Evolutionary conservation across 2,888 invertebrate species (phyloP).

Genomic region (Hemithea aestivaria): DNA sequence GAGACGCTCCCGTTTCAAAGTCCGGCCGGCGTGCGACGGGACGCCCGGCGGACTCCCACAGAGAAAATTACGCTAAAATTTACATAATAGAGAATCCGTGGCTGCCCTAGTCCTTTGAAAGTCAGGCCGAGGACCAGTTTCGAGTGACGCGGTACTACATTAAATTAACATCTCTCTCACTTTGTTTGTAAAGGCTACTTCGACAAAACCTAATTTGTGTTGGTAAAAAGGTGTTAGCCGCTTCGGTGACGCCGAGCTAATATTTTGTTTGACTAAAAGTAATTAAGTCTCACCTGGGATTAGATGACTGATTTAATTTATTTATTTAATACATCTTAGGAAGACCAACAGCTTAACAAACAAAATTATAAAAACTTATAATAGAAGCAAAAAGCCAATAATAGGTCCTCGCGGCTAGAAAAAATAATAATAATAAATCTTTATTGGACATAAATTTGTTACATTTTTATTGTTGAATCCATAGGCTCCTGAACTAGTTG

Average conservation of each 20-base stretch:
- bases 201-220: constrained; percentile 57
- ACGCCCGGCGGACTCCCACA: constrained; percentile 42
- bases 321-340: too few relatives aligned
- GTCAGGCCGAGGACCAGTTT: constrained; percentile 58
- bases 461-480: too few relatives aligned
- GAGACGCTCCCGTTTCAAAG: constrained; percentile 68
- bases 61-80: constrained; percentile 75
- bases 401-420: too few relatives aligned
- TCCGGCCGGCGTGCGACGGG: constrained; percentile 45
- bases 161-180: constrained; percentile 74
- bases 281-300: too few relatives aligned
- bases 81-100: constrained; percentile 78
- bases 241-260: constrained; percentile 17
- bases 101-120: constrained; percentile 73
- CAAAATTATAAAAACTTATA: too few relatives aligned
- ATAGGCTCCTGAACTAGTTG: too few relatives aligned
- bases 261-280: constrained; percentile 3
- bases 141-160: constrained; percentile 70
- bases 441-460: too few relatives aligned
- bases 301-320: too few relatives aligned
- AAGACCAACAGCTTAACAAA: too few relatives aligned
- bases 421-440: too few relatives aligned
- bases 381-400: too few relatives aligned
- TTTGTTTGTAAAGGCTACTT: constrained; percentile 65
- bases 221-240: constrained; percentile 40